Conservation (phyloP, 2,888 invertebrate genomes). For the Elgonia sp. region DNA sequence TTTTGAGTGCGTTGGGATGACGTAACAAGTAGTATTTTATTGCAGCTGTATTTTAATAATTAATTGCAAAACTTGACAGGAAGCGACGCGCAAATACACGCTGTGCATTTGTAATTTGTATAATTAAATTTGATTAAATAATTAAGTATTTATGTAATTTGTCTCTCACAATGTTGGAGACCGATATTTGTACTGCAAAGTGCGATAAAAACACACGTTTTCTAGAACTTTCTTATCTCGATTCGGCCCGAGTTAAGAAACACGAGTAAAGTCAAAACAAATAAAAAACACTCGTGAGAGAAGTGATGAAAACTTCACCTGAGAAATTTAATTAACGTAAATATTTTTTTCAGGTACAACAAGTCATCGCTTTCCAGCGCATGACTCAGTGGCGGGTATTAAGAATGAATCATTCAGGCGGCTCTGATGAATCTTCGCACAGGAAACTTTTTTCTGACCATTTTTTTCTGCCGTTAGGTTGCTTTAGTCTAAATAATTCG, state of each 20-base stretch:
- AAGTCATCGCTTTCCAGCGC: constrained; percentile 34
- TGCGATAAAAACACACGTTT: constrained; percentile 23
- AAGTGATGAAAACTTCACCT: constrained; percentile 8
- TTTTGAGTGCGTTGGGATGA: constrained; percentile 18
- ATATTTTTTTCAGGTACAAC: constrained; percentile 19
- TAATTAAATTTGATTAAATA: constrained; percentile 13
- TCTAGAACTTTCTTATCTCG: constrained; percentile 43
- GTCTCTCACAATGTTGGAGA: constrained; percentile 1
- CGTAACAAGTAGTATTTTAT: constrained; percentile 13
- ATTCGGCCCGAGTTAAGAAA: constrained; percentile 18
- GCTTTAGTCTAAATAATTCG: too few relatives aligned
- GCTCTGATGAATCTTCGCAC: neutral
- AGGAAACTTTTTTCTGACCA: too few relatives aligned
- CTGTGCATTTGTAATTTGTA: neutral
- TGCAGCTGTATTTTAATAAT: constrained; percentile 8
- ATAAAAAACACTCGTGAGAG: neutral
- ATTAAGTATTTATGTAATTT: neutral
- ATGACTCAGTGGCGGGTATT: constrained; percentile 9
- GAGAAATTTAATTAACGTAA: constrained; percentile 40
- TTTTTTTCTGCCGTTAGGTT: too few relatives aligned
- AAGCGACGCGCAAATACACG: neutral
- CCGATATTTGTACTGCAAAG: constrained; percentile 12
- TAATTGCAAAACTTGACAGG: constrained; percentile 36
- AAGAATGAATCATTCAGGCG: constrained; percentile 26
- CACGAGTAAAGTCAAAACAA: constrained; percentile 30